phyloP scores from a whole-genome alignment of 2,113 vertebrate species.

The Crotalus helleri region DNA sequence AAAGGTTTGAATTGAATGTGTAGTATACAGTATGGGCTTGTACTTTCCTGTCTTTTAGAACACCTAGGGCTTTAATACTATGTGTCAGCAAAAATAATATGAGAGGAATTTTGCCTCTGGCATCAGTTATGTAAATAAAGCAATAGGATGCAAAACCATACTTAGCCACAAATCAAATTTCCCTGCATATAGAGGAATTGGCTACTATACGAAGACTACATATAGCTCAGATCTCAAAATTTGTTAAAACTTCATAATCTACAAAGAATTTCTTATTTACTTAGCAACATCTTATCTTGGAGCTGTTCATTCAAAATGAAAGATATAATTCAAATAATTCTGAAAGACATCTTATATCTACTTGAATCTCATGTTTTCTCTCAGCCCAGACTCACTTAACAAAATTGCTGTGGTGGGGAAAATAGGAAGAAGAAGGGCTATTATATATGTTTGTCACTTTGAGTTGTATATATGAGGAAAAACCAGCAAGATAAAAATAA shows the following conservation, averaged over 20 bases:
- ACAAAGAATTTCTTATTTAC: neutral
- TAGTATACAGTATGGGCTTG: neutral
- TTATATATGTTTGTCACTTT: too few relatives aligned
- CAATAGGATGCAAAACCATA: slow-evolving; percentile 39
- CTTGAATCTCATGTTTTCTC: neutral
- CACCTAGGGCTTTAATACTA: neutral
- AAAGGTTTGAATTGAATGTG: neutral
- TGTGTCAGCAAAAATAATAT: slow-evolving; percentile 27
- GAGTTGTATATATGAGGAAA: too few relatives aligned
- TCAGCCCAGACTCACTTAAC: too few relatives aligned
- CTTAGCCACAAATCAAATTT: neutral
- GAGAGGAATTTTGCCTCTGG: slow-evolving; percentile 22
- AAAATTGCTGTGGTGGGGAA: too few relatives aligned
- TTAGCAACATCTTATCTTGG: neutral
- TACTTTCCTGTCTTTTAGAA: slow-evolving; percentile 28
- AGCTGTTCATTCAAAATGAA: neutral
- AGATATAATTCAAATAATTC: neutral
- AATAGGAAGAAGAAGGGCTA: too few relatives aligned
- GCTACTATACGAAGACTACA: neutral
- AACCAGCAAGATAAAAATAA: too few relatives aligned
- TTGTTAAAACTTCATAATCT: neutral
- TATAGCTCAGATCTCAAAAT: neutral
- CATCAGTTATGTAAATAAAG: slow-evolving; percentile 28
- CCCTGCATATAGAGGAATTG: accelerated
- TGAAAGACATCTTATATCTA: neutral